Base-by-base conservation (phyloP, 2,113 vertebrate genomes). In the Cyprinodon brontotheroides region DNA sequence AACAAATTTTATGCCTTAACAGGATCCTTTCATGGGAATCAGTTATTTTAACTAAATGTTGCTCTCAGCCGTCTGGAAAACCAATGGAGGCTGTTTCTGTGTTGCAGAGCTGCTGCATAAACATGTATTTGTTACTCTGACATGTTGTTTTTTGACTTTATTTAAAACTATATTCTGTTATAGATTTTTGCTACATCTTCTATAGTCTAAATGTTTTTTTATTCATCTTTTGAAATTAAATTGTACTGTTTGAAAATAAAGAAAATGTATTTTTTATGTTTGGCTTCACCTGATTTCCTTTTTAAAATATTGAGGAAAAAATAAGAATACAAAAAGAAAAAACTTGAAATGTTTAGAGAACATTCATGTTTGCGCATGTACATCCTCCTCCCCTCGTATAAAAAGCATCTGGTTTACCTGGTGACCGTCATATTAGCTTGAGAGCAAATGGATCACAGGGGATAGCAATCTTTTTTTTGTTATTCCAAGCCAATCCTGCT, bases 1-100 rank as follows among this genome's bases (percentile, higher is more conserved):
- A 0, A 3, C 59, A 50, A 40, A 38, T 65, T 50, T 48, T 40
- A 64, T 77, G 79, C 66, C 71, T 84, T 81, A 81, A 78, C 79
- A 65, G 72, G 64, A 79, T 37, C 65, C 71, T 68, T 83, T 65
- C 75, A 82, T 86, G 73, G 37, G 70, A 38, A 81, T 76, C 62
- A 38, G 37, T 62, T 75, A 74, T 91, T 84, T 60, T 63, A 77
- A 70, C 22, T 60, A 67, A 78, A 79, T 86, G 72, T 82, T 82
- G 75, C 73, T 73, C 71, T 61, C 43, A n/a, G 74, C 61, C 48
- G 64, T 41, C 47, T 82, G 41, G 53, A 61, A 39, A 70, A 73
- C 78, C 74, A 72, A 83, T 80, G 45, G 43, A 72, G 39, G 15
- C 37, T n/a, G 22, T 69, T 29, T 84, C 39, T 47, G 17, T 76